phyloP scores from a whole-genome alignment of 2,113 vertebrate genomes.

The Bettongia penicillata region DNA sequence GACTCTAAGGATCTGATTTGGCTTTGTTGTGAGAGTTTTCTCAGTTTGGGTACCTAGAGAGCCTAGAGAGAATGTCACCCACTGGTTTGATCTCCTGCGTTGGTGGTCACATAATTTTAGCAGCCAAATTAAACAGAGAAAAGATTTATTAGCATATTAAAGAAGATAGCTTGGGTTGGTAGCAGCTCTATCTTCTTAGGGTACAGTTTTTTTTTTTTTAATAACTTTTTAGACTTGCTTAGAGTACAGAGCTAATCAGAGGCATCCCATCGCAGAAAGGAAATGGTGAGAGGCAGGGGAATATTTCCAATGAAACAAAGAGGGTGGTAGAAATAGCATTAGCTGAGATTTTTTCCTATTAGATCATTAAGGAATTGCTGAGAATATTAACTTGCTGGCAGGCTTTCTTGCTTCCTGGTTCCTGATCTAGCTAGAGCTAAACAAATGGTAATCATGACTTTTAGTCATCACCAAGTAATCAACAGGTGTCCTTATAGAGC shows the following conservation, averaged over 20 bases:
- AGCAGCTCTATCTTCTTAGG: background rate
- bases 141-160: background rate
- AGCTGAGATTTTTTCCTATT: background rate
- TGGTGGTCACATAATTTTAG: background rate
- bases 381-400: background rate
- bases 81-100: background rate
- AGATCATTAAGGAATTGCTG: background rate
- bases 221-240: background rate
- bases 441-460: background rate
- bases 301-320: background rate
- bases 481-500: background rate
- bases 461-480: background rate
- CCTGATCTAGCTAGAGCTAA: background rate
- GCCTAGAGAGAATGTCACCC: background rate
- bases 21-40: background rate
- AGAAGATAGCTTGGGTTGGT: background rate
- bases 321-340: background rate
- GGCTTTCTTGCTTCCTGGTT: background rate
- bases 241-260: background rate
- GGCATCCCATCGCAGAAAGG: background rate
- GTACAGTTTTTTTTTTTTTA: background rate
- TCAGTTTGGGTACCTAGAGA: background rate
- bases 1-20: background rate
- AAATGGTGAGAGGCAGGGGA: background rate
- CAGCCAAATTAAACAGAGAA: background rate